Conservation (phyloP, 1,140 invertebrate species). For the Lordiphosa mommai region DNA sequence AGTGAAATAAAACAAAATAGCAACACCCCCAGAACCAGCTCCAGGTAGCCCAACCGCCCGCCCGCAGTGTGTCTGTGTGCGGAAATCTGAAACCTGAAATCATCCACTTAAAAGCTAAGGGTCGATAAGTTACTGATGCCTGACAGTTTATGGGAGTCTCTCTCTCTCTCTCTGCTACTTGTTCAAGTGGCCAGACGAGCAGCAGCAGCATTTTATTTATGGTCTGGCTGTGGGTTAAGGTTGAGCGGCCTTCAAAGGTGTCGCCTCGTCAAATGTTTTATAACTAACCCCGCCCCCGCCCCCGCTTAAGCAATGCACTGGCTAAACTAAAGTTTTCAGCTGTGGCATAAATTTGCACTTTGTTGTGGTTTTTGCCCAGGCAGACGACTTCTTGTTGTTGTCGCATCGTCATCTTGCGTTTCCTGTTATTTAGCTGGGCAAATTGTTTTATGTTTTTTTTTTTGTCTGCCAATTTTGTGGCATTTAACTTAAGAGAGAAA, state of each 20-base stretch:
- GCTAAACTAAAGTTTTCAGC: background rate
- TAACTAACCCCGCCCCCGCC: conserved; percentile 5
- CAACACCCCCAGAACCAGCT: conserved; percentile 9
- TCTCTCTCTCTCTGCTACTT: background rate
- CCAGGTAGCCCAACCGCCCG: conserved; percentile 22
- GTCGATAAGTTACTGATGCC: conserved; percentile 76
- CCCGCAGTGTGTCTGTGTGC: conserved; percentile 23
- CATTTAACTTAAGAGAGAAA: conserved; percentile 1
- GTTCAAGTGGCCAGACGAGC: conserved; percentile 39
- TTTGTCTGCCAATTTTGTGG: conserved; percentile 61
- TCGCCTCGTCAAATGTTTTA: conserved; percentile 35
- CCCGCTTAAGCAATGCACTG: background rate
- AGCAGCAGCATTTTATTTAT: conserved; percentile 52
- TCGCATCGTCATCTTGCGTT: conserved; percentile 55
- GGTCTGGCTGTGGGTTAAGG: conserved; percentile 51
- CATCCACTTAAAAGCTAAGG: conserved; percentile 76
- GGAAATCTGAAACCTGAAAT: conserved; percentile 68
- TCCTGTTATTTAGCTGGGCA: conserved; percentile 60
- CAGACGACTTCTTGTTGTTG: too few relatives aligned
- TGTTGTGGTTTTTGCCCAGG: conserved; percentile 62
- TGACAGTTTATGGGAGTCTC: conserved; percentile 65
- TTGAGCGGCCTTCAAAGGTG: conserved; percentile 48
- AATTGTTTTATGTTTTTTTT: conserved; percentile 63
- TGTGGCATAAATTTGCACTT: conserved; percentile 73
- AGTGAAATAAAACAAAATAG: conserved; percentile 64